A percentile compares a stretch with the other conserved stretches of the same genome.
Evolutionary conservation across 2,888 invertebrate genomes (phyloP).

Genomic region (Auanema freiburgensis): DNA sequence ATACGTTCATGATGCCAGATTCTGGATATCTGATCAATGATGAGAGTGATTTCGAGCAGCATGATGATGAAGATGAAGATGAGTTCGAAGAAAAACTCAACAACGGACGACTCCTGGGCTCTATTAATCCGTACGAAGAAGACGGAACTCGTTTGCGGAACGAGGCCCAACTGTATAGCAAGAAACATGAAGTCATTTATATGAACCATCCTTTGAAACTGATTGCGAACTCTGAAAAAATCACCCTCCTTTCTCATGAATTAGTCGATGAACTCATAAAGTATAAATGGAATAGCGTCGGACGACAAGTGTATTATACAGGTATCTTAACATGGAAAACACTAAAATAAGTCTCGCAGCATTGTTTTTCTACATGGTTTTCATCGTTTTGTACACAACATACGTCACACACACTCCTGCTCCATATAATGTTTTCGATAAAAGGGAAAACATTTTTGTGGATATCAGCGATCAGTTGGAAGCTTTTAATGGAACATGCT

Average conservation of each 20-base stretch:
- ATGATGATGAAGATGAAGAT: not conserved
- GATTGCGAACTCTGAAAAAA: slow-evolving; percentile 66
- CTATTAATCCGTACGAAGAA: slow-evolving; percentile 36
- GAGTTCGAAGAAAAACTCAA: not conserved
- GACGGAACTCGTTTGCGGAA: slow-evolving; percentile 57
- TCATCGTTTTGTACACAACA: slow-evolving; percentile 67
- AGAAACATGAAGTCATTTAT: slow-evolving; percentile 64
- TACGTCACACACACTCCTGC: slow-evolving; percentile 65
- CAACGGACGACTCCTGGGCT: slow-evolving; percentile 17
- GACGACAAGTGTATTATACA: slow-evolving; percentile 68
- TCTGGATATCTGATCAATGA: not conserved
- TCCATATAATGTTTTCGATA: slow-evolving; percentile 49
- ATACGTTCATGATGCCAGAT: slow-evolving; percentile 63
- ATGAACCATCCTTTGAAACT: slow-evolving; percentile 66
- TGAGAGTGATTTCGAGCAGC: not conserved
- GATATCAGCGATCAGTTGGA: slow-evolving; percentile 9
- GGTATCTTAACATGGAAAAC: no score
- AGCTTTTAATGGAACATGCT: slow-evolving; percentile 11
- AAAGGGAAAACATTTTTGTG: slow-evolving; percentile 9
- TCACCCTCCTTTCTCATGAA: slow-evolving; percentile 68
- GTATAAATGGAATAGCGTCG: slow-evolving; percentile 69
- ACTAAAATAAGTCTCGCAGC: slow-evolving; percentile 45
- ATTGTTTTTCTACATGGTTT: slow-evolving; percentile 66
- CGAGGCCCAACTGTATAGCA: slow-evolving; percentile 63
- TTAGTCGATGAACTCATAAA: slow-evolving; percentile 67